Percentiles rank a stretch among this genome's conserved stretches.
phyloP scores from a whole-genome alignment of 2,113 vertebrate species.

The Chaetura pelagica region DNA sequence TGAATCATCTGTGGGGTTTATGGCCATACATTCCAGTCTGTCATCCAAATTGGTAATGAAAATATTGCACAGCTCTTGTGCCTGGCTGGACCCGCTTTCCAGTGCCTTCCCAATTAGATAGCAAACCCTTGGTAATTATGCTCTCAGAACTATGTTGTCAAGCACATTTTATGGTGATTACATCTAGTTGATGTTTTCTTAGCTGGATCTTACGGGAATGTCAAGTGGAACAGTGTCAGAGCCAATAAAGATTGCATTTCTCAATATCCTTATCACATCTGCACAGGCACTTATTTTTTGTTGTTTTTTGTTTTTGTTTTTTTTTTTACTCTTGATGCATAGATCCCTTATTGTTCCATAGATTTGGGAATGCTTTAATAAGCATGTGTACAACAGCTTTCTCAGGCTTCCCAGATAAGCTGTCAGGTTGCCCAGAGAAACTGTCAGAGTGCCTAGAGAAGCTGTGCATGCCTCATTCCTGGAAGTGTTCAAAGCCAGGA shows the following conservation, averaged over 20 bases:
- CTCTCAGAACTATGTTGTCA: neutral
- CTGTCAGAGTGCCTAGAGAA: too few species aligned
- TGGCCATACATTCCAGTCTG: slow-evolving; percentile 32
- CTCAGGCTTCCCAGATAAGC: too few species aligned
- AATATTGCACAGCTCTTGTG: neutral
- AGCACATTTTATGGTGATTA: slow-evolving; percentile 1
- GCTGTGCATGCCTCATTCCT: too few species aligned
- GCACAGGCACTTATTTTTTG: neutral
- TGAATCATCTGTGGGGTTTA: slow-evolving; percentile 31
- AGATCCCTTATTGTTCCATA: neutral
- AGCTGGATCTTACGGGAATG: neutral
- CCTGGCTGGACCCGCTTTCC: slow-evolving; percentile 13
- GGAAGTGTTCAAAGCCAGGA: too few species aligned
- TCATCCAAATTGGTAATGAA: slow-evolving; percentile 19
- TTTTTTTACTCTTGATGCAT: neutral
- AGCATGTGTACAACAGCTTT: too few species aligned
- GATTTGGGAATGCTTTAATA: neutral
- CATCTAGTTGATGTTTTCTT: slow-evolving; percentile 26
- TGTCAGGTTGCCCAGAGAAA: too few species aligned
- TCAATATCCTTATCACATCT: neutral
- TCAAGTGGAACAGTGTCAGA: neutral
- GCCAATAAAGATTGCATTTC: neutral
- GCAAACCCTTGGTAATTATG: neutral
- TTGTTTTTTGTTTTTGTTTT: too few species aligned
- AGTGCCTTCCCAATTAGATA: neutral